Conservation (phyloP, 2,797 vertebrate species). For the Malacoraja senta region DNA sequence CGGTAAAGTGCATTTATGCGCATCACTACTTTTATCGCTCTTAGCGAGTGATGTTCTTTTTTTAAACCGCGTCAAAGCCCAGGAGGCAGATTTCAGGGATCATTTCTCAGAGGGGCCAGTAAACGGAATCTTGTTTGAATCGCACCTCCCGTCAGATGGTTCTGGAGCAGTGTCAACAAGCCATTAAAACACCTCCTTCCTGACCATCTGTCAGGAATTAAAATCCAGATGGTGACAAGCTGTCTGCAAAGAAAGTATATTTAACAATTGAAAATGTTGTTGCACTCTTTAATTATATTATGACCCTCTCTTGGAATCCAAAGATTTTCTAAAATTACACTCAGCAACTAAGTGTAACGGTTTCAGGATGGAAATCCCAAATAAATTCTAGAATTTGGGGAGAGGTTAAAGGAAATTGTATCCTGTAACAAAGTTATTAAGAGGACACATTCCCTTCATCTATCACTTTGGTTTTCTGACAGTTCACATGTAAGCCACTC, state of each 20-base stretch:
- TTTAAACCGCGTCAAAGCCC: neutral
- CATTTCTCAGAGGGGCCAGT: neutral
- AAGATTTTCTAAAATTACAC: neutral
- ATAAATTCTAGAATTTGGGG: neutral
- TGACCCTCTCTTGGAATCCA: neutral
- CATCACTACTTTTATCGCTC: neutral
- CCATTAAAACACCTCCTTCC: slow-evolving; percentile 11
- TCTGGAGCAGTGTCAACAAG: neutral
- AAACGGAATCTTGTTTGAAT: neutral
- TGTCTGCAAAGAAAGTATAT: slow-evolving; percentile 9
- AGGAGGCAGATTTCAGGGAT: neutral
- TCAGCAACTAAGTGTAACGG: too few species aligned
- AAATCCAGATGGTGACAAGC: neutral
- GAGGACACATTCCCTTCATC: neutral
- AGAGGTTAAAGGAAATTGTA: neutral
- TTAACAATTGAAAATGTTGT: neutral
- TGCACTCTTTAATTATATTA: neutral
- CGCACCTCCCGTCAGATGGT: neutral
- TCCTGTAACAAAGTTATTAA: neutral
- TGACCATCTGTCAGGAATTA: slow-evolving; percentile 23
- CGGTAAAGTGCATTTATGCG: neutral
- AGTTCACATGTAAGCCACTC: neutral
- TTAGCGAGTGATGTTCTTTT: neutral
- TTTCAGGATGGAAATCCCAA: neutral
- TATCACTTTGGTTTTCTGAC: neutral